Base-by-base conservation (phyloP, 1,140 invertebrate species). In the Patella vulgata region DNA sequence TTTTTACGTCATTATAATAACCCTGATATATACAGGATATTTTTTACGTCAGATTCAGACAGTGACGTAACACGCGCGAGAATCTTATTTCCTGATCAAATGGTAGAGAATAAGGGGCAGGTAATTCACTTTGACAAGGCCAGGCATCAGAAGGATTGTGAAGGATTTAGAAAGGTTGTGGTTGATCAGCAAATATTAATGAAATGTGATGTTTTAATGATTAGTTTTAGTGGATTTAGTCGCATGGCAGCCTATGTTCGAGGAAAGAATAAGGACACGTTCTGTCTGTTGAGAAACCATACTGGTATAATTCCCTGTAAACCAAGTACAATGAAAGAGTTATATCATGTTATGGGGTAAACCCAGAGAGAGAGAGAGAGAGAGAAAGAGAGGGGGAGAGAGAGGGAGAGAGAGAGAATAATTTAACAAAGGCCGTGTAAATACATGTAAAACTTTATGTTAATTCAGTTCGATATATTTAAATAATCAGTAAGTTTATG, bases 11-110 rank as follows among this genome's bases (percentile, higher is more conserved):
- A 19, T 21, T 42, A 54, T 27, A 23, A 33, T 3, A 28, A 51
- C 25, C 46, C 42, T 6, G n/a, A 30, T 19, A 55, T 36, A 6
- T 47, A 58, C 36, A 59, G 44, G 31, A 52, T 71, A 2, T 71
- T 68, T 50, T 44, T 71, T 3, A 50, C 58, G 3, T 54, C 69
- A 0, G 69, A 71, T 28, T 67, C 64, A 2, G 30, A 58, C 23
- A 30, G 48, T 3, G 48, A 64, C 17, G n/a, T 48, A 1, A 21
- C 23, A 9, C 9, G 21, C 21, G 69, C 61, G 6, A 48, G 14
- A 33, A 51, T 33, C 31, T 3, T 47, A 12, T 63, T 62, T 50
- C 12, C 52, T 14, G 12, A 36, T 1, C 11, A 43, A 17, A 53
- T 43, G 0, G n/a, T 63, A 6, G 40, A 54, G 2, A 28, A 31